phyloP scores from a whole-genome alignment of 2,797 vertebrate genomes.

The Coracias cyanogaster region DNA sequence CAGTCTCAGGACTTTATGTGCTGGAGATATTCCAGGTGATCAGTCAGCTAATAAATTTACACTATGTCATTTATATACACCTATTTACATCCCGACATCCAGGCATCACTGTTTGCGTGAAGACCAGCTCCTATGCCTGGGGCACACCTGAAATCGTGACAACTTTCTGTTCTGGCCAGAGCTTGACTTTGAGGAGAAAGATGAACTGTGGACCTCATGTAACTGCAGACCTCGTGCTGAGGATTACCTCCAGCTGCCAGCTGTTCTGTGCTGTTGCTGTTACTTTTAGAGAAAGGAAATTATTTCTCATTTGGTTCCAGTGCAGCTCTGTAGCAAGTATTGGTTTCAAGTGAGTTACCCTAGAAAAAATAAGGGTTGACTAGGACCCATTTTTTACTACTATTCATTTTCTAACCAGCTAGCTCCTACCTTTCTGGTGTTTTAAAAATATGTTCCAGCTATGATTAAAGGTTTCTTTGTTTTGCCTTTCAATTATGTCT shows the following conservation, averaged over 20 bases:
- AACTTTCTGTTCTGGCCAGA: not conserved
- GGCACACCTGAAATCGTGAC: too few species aligned
- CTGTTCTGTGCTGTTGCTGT: not conserved
- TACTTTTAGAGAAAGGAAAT: not conserved
- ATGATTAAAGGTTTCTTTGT: constrained; percentile 29
- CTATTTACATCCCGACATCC: not conserved
- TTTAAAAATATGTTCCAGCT: not conserved
- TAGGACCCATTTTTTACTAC: not conserved
- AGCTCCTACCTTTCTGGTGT: not conserved
- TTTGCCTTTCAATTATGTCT: constrained; percentile 23
- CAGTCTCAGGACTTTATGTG: not conserved
- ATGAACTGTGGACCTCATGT: not conserved
- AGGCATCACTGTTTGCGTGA: not conserved
- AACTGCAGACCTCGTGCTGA: not conserved
- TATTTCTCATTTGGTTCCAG: not conserved
- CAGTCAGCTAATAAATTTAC: not conserved
- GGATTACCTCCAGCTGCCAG: not conserved
- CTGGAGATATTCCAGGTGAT: not conserved
- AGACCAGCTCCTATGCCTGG: accelerated
- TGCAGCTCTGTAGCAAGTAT: not conserved
- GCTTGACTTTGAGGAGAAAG: not conserved
- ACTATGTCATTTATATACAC: not conserved
- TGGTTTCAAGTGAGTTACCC: not conserved
- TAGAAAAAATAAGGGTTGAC: not conserved
- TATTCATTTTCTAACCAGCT: not conserved